phyloP scores from a whole-genome alignment of 2,797 vertebrate species.

The Sebastolobus alascanus region DNA sequence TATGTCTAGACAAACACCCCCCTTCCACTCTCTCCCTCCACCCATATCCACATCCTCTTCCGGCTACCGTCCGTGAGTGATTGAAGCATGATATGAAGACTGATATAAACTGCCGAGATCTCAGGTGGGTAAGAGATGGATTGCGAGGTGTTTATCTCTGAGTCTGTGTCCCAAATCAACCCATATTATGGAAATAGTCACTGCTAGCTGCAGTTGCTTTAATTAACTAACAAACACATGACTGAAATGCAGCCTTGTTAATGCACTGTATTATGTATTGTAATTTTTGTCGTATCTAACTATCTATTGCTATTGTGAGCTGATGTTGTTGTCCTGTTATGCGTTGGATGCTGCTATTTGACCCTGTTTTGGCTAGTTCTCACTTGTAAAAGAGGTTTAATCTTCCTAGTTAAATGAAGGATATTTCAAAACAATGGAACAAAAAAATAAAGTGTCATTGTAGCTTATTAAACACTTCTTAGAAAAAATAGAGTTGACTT shows the following conservation, averaged over 20 bases:
- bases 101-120: conserved; percentile 9
- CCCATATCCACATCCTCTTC: conserved; percentile 67
- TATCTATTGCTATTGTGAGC: not conserved
- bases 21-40: conserved; percentile 48
- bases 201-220: not conserved
- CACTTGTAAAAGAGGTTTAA: no score
- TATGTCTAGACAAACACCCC: conserved; percentile 78
- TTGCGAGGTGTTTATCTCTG: not conserved
- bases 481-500: not conserved
- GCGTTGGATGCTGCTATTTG: not conserved
- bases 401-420: not conserved
- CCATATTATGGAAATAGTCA: not conserved
- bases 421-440: no score
- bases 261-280: not conserved
- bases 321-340: not conserved
- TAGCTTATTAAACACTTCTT: not conserved
- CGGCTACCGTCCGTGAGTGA: conserved; percentile 18
- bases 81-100: conserved; percentile 35
- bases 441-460: not conserved
- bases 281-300: not conserved
- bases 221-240: not conserved
- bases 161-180: not conserved
- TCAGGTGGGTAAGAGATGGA: conserved; percentile 13
- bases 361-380: not conserved
- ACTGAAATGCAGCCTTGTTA: not conserved